Base-by-base conservation (phyloP, 1,140 invertebrate genomes). In the Euwallacea similis region DNA sequence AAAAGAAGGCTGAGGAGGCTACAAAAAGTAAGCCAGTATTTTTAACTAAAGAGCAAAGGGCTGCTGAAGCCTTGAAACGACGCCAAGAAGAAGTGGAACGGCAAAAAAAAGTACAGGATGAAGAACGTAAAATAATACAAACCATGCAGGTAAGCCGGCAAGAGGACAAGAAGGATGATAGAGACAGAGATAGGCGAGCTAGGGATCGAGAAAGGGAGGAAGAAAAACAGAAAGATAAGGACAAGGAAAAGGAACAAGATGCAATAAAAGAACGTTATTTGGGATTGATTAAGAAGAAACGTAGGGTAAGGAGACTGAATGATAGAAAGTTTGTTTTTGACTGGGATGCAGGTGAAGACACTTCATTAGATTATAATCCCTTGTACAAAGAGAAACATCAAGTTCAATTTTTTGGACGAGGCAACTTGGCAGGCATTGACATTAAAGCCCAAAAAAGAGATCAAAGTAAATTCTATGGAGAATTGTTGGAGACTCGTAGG, bases 321-420 rank as follows among this genome's bases (percentile, higher is more conserved):
- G 98, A 99, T 79, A 85, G 97, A 6, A 99, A 99, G 84, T 99
- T 99, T 87, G 97, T 99, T 0, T 99, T 99, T 85, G 98, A 99
- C 84, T 99, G 98, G 98, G 98, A 99, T 85, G 96, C 96, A 4
- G 91, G 91, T 0, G 98, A 99, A 82, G 98, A 99, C 77, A 99
- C 98, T 0, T 97, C 95, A 13, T 91, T 93, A 72, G 98, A 99
- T 87, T 99, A 99, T 77, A 99, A 99, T 83, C 88, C 89, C 71
- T 84, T 99, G 2, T 99, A 99, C 77, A 98, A 99, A 82, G 95
- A 98, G 75, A 87, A 93, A 59, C 96, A 98, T 85, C 92, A 97
- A 82, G 86, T 93, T 6, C 98, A 99, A 84, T 98, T 99, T 81
- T 99, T 94, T 85, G 98, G 98, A 0, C 84, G 98, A 75, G 98